phyloP scores from a whole-genome alignment of 2,797 vertebrate genomes.

The Chiroxiphia lanceolata region DNA sequence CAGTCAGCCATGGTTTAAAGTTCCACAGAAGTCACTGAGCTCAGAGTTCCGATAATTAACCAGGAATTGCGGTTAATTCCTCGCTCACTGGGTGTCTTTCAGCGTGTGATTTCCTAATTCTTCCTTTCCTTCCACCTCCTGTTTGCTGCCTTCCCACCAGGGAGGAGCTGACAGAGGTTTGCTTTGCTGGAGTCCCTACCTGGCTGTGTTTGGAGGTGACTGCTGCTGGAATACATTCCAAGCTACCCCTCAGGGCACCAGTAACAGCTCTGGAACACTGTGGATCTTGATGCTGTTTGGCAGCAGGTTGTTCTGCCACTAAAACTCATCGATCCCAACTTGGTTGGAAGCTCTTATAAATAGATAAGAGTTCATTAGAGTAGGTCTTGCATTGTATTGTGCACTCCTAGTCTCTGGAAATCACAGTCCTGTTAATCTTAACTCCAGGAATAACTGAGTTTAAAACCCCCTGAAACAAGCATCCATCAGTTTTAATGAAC shows the following conservation, averaged over 20 bases:
- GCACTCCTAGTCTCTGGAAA: background rate
- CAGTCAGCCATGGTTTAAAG: background rate
- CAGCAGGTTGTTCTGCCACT: background rate
- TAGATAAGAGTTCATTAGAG: background rate
- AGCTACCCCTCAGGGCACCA: background rate
- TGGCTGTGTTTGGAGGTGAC: background rate
- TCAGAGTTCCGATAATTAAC: background rate
- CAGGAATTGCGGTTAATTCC: background rate
- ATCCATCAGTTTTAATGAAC: background rate
- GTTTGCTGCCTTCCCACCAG: background rate
- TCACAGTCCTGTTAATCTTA: background rate
- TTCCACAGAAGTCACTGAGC: background rate
- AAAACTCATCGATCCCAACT: background rate
- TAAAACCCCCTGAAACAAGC: background rate
- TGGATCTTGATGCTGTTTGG: background rate
- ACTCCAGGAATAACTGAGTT: background rate
- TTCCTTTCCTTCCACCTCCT: background rate
- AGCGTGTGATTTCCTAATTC: background rate
- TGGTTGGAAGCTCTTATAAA: background rate
- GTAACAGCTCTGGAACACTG: background rate
- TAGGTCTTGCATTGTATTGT: background rate
- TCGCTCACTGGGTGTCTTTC: fast-evolving
- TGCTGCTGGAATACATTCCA: background rate
- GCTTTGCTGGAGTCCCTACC: background rate
- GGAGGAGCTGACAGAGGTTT: background rate